Conservation (phyloP, 1,140 invertebrate species). For the Prorops nasuta region DNA sequence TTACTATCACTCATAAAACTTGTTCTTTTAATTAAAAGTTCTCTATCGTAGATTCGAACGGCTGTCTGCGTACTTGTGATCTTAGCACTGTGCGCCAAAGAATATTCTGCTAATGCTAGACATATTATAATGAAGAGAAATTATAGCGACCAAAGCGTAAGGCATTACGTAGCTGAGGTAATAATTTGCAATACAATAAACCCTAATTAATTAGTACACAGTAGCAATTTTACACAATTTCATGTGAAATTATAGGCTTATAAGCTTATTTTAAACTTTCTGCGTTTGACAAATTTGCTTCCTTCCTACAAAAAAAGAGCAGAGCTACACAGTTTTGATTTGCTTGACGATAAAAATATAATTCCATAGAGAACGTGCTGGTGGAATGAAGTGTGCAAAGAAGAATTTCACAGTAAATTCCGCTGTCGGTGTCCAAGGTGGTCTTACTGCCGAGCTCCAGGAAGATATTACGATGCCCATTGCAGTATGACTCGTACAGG, state of each 20-base stretch:
- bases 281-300: too few species aligned
- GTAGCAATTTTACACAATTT: too few species aligned
- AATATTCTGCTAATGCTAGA: constrained; percentile 30
- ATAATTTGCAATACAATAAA: constrained; percentile 14
- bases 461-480: constrained; percentile 85
- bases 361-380: constrained; percentile 76
- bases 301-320: not conserved
- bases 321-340: not conserved
- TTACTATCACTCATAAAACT: too few species aligned
- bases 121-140: constrained; percentile 63
- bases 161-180: constrained; percentile 79
- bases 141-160: constrained; percentile 75
- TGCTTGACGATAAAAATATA: constrained; percentile 13
- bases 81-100: constrained; percentile 26
- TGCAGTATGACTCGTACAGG: constrained; percentile 87
- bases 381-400: constrained; percentile 92
- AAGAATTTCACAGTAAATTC: constrained; percentile 84
- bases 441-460: constrained; percentile 84
- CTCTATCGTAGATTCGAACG: too few species aligned
- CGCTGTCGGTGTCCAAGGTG: constrained; percentile 82
- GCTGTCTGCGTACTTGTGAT: constrained; percentile 16
- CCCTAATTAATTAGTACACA: too few species aligned
- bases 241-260: too few species aligned
- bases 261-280: too few species aligned
- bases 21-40: too few species aligned